These are phyloP conservation scores for Empidonax traillii DNA, from an alignment of 2,113 vertebrate species.

Conservation along the genomic window DNA sequence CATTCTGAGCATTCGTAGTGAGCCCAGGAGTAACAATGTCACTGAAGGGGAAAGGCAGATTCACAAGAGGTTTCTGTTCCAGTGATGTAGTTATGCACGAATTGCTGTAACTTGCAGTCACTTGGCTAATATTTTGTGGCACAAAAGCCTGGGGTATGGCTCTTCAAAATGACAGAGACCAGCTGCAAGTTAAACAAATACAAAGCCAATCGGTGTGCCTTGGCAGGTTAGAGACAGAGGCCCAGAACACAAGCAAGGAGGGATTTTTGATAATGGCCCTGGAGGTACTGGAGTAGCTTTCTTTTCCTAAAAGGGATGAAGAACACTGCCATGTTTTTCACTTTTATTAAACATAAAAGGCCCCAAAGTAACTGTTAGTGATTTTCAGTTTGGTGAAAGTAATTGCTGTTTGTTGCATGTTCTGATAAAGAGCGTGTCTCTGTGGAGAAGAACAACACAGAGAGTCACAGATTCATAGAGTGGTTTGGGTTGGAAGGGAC, in stretches of 20 bases:
- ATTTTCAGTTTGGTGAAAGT: neutral
- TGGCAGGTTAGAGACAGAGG: neutral
- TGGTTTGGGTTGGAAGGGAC: neutral
- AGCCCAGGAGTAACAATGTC: neutral
- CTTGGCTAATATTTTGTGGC: neutral
- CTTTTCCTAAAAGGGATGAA: neutral
- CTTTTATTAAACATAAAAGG: neutral
- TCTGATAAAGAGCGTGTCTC: neutral
- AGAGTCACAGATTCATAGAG: neutral
- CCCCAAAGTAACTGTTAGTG: neutral
- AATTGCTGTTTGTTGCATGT: neutral
- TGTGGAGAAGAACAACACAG: neutral
- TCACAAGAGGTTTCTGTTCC: neutral
- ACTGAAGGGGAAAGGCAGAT: neutral
- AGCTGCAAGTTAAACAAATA: neutral
- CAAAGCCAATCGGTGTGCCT: neutral
- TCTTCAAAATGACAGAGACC: neutral
- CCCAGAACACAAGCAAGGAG: neutral
- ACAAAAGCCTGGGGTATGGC: neutral
- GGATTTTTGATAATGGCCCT: neutral
- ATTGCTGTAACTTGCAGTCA: neutral
- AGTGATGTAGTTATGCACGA: neutral
- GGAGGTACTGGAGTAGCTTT: neutral
- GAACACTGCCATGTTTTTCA: neutral
- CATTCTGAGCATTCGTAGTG: neutral